Conservation (phyloP, 2,113 vertebrate genomes). For the Isurus oxyrinchus region DNA sequence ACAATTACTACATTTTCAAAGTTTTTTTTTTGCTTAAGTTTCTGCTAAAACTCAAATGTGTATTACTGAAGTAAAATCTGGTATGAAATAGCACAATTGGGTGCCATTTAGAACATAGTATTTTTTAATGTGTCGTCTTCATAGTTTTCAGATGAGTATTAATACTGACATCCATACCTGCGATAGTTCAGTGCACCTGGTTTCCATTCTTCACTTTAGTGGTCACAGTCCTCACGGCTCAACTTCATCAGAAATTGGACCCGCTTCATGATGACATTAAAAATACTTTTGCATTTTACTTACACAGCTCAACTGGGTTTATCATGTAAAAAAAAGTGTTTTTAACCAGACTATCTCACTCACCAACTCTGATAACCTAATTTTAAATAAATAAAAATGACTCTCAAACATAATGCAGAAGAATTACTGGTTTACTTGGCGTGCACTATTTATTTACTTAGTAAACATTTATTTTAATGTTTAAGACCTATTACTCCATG, state of each 20-base stretch:
- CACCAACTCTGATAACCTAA: background rate
- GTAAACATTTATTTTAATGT: background rate
- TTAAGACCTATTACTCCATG: too few relatives aligned
- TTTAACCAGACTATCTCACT: background rate
- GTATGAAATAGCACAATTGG: background rate
- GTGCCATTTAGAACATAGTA: background rate
- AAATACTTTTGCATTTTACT: background rate
- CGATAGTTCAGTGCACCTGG: too few relatives aligned
- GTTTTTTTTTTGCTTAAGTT: background rate
- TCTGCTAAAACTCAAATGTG: background rate
- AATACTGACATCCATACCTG: too few relatives aligned
- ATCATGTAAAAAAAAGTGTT: background rate
- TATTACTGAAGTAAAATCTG: background rate
- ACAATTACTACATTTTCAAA: too few relatives aligned
- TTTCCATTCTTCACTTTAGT: too few relatives aligned
- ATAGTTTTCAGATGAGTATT: too few relatives aligned
- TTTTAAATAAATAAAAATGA: background rate
- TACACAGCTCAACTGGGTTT: background rate
- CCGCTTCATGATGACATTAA: too few relatives aligned
- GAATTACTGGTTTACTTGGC: background rate
- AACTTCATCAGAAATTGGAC: too few relatives aligned
- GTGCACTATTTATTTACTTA: background rate
- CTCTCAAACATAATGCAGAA: background rate
- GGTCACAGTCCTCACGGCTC: too few relatives aligned
- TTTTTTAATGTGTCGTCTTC: too few relatives aligned